Conservation (phyloP, 1,140 invertebrate genomes). For the Musca vetustissima region DNA sequence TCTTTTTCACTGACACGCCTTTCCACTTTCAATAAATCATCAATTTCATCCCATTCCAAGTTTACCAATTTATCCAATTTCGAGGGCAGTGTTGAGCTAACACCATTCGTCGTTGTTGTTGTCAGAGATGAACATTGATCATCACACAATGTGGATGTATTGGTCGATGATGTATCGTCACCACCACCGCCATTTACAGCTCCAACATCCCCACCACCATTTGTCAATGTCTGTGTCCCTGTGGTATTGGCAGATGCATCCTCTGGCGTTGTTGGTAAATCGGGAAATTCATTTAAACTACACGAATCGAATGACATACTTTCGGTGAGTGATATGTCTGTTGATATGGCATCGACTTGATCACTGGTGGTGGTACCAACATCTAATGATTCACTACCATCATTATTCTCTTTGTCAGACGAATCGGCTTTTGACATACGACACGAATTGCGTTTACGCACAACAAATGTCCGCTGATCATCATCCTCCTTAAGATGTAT, state of each 20-base stretch:
- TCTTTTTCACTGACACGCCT: conserved; percentile 66
- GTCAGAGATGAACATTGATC: neutral
- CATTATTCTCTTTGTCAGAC: conserved; percentile 51
- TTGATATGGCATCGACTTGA: conserved; percentile 47
- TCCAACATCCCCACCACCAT: conserved; percentile 34
- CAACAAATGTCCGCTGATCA: conserved; percentile 75
- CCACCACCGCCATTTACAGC: conserved; percentile 10
- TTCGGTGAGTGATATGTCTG: conserved; percentile 52
- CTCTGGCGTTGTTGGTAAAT: conserved; percentile 49
- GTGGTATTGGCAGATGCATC: conserved; percentile 60
- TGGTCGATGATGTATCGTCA: conserved; percentile 32
- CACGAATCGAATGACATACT: conserved; percentile 54
- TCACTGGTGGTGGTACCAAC: conserved; percentile 42
- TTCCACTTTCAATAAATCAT: conserved; percentile 70
- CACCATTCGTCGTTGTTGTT: conserved; percentile 58
- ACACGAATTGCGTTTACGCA: conserved; percentile 70
- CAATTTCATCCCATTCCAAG: conserved; percentile 67
- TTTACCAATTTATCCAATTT: conserved; percentile 69
- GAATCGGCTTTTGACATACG: conserved; percentile 54
- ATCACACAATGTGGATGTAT: conserved; percentile 36
- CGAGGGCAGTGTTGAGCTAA: conserved; percentile 67
- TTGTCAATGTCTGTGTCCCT: conserved; percentile 37
- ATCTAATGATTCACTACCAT: conserved; percentile 48
- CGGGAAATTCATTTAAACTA: conserved; percentile 46
- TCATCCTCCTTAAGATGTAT: conserved; percentile 87